phyloP scores from a whole-genome alignment of 2,113 vertebrate species.

The Percina caprodes region DNA sequence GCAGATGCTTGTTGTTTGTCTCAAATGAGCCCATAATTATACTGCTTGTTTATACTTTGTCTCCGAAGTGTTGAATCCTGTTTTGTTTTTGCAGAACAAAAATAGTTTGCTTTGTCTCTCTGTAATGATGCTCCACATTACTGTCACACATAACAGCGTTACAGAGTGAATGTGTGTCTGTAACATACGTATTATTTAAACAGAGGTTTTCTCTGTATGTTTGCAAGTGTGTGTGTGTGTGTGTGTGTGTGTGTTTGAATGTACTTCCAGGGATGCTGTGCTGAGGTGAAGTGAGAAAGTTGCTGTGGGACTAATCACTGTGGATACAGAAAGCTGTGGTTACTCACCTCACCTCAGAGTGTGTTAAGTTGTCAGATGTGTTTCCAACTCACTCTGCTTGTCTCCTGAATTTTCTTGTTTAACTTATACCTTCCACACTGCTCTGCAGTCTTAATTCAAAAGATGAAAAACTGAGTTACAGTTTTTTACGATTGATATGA shows the following conservation, averaged over 20 bases:
- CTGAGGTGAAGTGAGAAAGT: slow-evolving; percentile 27
- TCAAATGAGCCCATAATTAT: slow-evolving; percentile 74
- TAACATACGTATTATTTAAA: slow-evolving; percentile 34
- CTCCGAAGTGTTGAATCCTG: slow-evolving; percentile 69
- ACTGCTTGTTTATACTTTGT: slow-evolving; percentile 76
- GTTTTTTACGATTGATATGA: too few species aligned
- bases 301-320: slow-evolving; percentile 53
- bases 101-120: slow-evolving; percentile 78
- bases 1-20: slow-evolving; percentile 66
- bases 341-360: slow-evolving; percentile 26
- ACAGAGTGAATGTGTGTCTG: slow-evolving; percentile 18
- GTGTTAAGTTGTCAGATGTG: slow-evolving; percentile 50
- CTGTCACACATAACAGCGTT: slow-evolving; percentile 55
- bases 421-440: background rate
- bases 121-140: slow-evolving; percentile 70
- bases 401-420: slow-evolving; percentile 9
- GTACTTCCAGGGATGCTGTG: background rate
- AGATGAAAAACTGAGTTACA: background rate
- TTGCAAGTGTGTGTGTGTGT: background rate
- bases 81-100: slow-evolving; percentile 74
- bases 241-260: slow-evolving; percentile 12
- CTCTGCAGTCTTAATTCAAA: background rate
- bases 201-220: slow-evolving; percentile 12
- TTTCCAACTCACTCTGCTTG: slow-evolving; percentile 53
- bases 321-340: slow-evolving; percentile 32